Evolutionary conservation across 2,888 invertebrate genomes (phyloP).

Genomic region (Pollenia labialis): DNA sequence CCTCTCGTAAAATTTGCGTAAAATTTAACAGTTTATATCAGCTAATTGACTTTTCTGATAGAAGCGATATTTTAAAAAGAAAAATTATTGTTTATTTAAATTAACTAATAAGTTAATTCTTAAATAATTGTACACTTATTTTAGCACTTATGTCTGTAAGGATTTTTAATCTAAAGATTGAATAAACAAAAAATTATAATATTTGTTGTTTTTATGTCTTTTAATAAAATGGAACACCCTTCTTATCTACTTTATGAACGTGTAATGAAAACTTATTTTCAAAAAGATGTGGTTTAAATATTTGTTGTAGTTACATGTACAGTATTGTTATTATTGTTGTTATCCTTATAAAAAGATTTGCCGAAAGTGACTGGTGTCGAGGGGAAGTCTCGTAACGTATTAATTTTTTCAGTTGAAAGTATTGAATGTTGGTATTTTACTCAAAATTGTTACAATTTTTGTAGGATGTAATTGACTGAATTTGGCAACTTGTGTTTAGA

Average conservation of each 20-base stretch:
- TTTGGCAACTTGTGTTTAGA: not conserved
- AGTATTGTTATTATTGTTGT: not conserved
- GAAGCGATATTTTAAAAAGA: no score
- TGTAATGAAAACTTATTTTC: conserved; percentile 38
- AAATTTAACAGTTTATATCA: no score
- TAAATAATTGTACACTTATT: no score
- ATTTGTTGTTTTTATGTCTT: not conserved
- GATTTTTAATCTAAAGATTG: no score
- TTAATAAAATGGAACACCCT: conserved; percentile 8
- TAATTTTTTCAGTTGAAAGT: not conserved
- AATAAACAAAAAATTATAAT: not conserved
- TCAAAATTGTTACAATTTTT: not conserved
- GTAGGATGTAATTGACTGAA: no score
- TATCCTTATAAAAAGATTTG: conserved; percentile 27
- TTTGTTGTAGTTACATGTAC: no score
- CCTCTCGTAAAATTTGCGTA: no score
- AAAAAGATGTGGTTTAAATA: not conserved
- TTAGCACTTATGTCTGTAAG: no score
- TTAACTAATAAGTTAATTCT: no score
- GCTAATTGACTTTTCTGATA: no score
- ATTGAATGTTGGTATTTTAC: not conserved
- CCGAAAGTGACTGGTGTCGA: conserved; percentile 24
- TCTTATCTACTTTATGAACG: conserved; percentile 34
- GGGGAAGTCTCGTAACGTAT: not conserved
- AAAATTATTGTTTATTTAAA: no score